Evolutionary conservation across 1,140 invertebrate species (phyloP), one percentile per base, ranked within the genome.

Genomic region (Trichonephila clavata): DNA sequence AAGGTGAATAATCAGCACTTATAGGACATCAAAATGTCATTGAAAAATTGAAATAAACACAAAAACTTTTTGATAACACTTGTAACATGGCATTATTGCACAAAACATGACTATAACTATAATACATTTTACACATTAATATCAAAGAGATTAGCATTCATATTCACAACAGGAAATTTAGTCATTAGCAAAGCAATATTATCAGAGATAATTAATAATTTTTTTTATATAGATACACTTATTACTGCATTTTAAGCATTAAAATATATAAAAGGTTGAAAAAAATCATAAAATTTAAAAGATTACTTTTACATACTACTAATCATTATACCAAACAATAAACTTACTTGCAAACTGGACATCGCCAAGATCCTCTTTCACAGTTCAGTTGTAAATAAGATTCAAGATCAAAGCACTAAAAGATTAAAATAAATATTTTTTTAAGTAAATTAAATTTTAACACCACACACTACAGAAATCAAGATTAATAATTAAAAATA

Each of bases 351-450:
- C 98, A 99, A 94, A 99, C 98, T 94, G 98, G 98, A 97, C 98
- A 99, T 95, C 98, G 97, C 98, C 98, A 99, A 27, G 98, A 97
- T 6, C 98, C 98, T 95, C 98, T 96, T 95, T 99, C 98, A 96
- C 98, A 98, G 96, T 99, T 99, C 92, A 99, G 96, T 96, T 99
- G 98, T 95, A 99, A 96, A 96, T 99, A 99, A 21, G 98, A 98
- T 96, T 99, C 98, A 94, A 99, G 97, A 96, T 99, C 98, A 96
- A 99, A 99, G 96, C 98, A 99, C 95, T 96, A 94, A 32, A 95
- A 95, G 2, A 50, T 2, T 8, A 86, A 32, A 2, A 83, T 0
- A 21, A 77, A 77, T 14, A 83, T 71, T n/a, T 32, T n/a, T 32
- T 24, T 71, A 27, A 27, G 16, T 71, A 16, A 71, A 2, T 32